Evolutionary conservation across 2,113 vertebrate species (phyloP), one percentile per base, ranked within the genome.

Genomic region (Caracal caracal): DNA sequence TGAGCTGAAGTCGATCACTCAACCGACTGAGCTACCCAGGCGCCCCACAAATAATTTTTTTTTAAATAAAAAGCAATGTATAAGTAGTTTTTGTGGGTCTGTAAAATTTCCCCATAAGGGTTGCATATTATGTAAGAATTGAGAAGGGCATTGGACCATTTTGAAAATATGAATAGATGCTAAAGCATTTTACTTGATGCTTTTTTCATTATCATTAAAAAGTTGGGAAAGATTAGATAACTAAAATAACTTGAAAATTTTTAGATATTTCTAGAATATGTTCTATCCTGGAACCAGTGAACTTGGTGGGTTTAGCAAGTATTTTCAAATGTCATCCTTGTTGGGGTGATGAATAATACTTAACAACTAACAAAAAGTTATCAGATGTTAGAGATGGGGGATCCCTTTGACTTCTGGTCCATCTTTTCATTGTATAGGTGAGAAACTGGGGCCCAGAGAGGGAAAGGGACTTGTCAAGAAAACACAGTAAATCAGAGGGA

Each of bases 161-260:
- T 88, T 66, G 35, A 76, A 95, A 66, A 56, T 76, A 59, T 73
- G 76, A 92, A 40, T 88, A 95, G 10, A 28, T 88, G 35, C 11
- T 75, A 47, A 61, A 70, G 49, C 26, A 84, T 93, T 84, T 85
- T 79, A 40, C 5, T 78, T 63, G 20, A 49, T 61, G 4, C 61
- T 70, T 20, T 79, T 96, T 84, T 89, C 7, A 30, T 89, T 47
- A 93, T 30, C 51, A 80, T 79, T 75, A 89, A 83, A 65, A 78
- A 40, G 30, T 70, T 78, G 47, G 61, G 37, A 82, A 88, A 93
- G 5, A 51, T 20, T 20, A 47, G 59, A 26, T 86, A 90, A 89
- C 12, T 85, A 83, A 66, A 66, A 22, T 66, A 35, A 37, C 47
- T 37, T 85, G n/a, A 73, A 85, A 33, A 88, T 2, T 28, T 73